These are phyloP conservation scores for Callimorpha dominula DNA, from an alignment of 2,888 invertebrate genomes.

Conservation along the genomic window DNA sequence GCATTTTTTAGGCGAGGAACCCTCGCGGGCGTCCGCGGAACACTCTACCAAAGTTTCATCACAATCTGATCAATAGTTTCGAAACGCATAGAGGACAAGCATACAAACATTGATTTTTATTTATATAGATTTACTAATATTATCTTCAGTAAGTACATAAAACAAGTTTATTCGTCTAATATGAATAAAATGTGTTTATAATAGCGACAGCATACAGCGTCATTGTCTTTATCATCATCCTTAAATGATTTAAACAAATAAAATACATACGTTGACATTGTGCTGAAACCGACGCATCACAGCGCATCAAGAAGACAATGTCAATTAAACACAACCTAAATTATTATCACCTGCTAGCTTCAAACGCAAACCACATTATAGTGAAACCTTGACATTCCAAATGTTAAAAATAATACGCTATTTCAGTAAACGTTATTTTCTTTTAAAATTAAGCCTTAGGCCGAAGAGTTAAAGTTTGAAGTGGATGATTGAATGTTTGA, in stretches of 20 bases:
- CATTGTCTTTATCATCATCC: conserved; percentile 13
- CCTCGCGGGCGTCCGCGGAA: too few relatives aligned
- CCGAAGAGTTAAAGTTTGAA: conserved; percentile 59
- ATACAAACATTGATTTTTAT: too few relatives aligned
- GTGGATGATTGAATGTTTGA: conserved; percentile 43
- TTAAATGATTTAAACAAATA: conserved; percentile 17
- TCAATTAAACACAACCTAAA: conserved; percentile 53
- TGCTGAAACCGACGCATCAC: conserved; percentile 18
- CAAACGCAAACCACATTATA: conserved; percentile 79
- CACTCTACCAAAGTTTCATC: too few relatives aligned
- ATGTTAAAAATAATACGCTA: conserved; percentile 84
- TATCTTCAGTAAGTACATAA: neutral
- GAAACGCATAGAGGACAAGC: too few relatives aligned
- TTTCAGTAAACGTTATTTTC: conserved; percentile 64
- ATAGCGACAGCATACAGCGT: neutral
- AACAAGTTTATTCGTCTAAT: neutral
- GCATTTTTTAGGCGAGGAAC: too few relatives aligned
- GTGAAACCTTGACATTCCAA: conserved; percentile 84
- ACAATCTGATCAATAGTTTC: too few relatives aligned
- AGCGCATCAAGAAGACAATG: conserved; percentile 22
- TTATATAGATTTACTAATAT: too few relatives aligned
- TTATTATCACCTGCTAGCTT: conserved; percentile 75
- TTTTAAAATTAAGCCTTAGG: conserved; percentile 64
- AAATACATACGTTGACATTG: conserved; percentile 12
- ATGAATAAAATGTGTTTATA: neutral